Evolutionary conservation across 30 jellyfish, hydroid and myxozoan species (phyloP).

Genomic region (Catostylus mosaicus): DNA sequence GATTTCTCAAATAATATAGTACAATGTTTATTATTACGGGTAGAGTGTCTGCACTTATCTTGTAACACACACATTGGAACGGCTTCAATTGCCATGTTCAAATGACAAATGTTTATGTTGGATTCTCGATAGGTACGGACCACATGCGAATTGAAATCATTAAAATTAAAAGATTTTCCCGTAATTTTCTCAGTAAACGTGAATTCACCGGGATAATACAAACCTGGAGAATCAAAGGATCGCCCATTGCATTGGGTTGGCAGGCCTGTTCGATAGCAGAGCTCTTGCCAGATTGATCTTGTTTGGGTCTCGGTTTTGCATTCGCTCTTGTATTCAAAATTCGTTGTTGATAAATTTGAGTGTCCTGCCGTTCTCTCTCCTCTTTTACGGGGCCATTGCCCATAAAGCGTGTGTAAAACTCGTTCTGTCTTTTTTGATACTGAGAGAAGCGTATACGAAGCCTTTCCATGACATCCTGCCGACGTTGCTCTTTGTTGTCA

Average conservation of each 20-base stretch:
- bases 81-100: neutral
- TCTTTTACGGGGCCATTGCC: slow-evolving; percentile 75
- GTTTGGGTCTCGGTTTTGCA: slow-evolving; percentile 62
- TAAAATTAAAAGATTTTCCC: neutral
- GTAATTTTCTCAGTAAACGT: neutral
- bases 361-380: slow-evolving; percentile 82
- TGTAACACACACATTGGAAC: neutral
- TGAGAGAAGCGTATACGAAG: slow-evolving; percentile 87
- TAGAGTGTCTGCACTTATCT: neutral
- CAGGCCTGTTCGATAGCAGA: slow-evolving; percentile 64
- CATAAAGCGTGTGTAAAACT: slow-evolving; percentile 58
- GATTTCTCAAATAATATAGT: neutral
- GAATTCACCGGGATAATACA: slow-evolving; percentile 1
- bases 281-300: slow-evolving; percentile 64
- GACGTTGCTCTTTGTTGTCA: slow-evolving; percentile 88
- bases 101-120: neutral
- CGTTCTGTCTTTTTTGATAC: slow-evolving; percentile 78
- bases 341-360: slow-evolving; percentile 78
- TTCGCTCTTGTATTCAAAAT: slow-evolving; percentile 74
- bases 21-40: neutral
- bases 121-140: neutral
- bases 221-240: slow-evolving; percentile 74
- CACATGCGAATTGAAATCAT: neutral
- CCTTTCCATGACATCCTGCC: slow-evolving; percentile 80
- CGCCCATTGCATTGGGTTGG: slow-evolving; percentile 75